Percentiles rank a stretch among this genome's conserved stretches.
Evolutionary conservation across 2,113 vertebrate species (phyloP).

Genomic region (Osmerus eperlanus): DNA sequence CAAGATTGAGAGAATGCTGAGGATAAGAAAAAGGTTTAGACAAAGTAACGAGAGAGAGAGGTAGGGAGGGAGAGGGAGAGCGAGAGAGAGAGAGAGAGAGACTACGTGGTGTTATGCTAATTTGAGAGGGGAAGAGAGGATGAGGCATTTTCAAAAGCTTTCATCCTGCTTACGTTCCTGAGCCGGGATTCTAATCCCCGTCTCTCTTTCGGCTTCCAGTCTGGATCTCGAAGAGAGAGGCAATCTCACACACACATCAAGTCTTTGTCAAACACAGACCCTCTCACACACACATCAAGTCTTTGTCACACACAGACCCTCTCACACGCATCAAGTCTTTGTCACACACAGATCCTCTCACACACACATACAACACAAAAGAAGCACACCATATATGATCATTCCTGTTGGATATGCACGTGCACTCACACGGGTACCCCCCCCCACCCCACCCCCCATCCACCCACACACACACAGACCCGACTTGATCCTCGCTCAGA

Average conservation of each 20-base stretch:
- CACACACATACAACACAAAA: too few species aligned
- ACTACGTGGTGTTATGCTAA: not conserved
- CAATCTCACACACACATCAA: too few species aligned
- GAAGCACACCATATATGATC: too few species aligned
- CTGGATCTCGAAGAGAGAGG: too few species aligned
- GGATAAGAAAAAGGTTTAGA: not conserved
- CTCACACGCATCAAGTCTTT: not conserved
- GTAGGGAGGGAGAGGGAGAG: not conserved
- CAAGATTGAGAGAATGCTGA: not conserved
- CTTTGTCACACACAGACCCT: not conserved
- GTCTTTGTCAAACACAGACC: not conserved
- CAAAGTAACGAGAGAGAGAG: not conserved
- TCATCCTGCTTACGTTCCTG: constrained; percentile 1
- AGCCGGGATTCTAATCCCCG: not conserved
- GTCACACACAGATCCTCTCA: not conserved
- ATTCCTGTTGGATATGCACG: not conserved
- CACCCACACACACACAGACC: not conserved
- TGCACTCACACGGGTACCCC: not conserved
- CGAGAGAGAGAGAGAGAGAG: not conserved
- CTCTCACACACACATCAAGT: too few species aligned
- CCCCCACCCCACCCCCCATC: not conserved
- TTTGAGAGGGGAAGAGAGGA: not conserved
- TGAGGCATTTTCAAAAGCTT: constrained; percentile 1
- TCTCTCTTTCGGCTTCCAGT: not conserved
- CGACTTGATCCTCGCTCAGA: too few species aligned